These are phyloP conservation scores for Didymodactylos carnosus DNA, from an alignment of 2,888 invertebrate species.

Conservation along the genomic window DNA sequence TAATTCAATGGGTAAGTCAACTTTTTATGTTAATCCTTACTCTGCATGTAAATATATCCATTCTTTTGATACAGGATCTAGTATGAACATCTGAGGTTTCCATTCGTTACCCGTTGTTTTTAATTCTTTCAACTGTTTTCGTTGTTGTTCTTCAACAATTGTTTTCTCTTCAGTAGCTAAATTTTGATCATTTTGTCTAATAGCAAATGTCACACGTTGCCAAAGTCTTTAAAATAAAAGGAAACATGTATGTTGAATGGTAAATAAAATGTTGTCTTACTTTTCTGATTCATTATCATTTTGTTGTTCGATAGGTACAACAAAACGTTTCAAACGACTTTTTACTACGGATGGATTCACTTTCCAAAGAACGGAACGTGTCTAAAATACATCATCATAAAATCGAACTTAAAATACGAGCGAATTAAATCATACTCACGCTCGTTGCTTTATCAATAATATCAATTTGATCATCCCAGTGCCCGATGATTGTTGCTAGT, in stretches of 20 bases:
- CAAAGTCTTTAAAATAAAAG: slow-evolving; percentile 42
- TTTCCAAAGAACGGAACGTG: slow-evolving; percentile 41
- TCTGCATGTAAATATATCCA: slow-evolving; percentile 61
- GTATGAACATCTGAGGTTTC: slow-evolving; percentile 54
- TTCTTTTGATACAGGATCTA: slow-evolving; percentile 39
- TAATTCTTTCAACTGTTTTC: slow-evolving; percentile 51
- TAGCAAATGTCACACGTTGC: slow-evolving; percentile 65
- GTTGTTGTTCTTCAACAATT: slow-evolving; percentile 63
- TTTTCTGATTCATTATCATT: slow-evolving; percentile 62
- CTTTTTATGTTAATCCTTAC: slow-evolving; percentile 23
- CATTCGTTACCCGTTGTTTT: slow-evolving; percentile 48
- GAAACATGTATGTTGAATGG: neutral
- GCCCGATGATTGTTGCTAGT: slow-evolving; percentile 60
- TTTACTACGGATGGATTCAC: slow-evolving; percentile 50
- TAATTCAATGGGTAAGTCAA: neutral
- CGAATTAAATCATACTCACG: neutral
- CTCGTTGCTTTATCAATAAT: slow-evolving; percentile 49
- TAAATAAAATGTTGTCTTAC: slow-evolving; percentile 19
- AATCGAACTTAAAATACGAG: neutral
- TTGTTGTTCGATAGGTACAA: slow-evolving; percentile 57
- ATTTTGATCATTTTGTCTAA: slow-evolving; percentile 58
- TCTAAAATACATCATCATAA: neutral
- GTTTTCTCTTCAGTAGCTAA: slow-evolving; percentile 79
- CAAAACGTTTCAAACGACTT: slow-evolving; percentile 52
- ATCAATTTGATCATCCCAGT: slow-evolving; percentile 71